phyloP scores from a whole-genome alignment of 2,113 vertebrate genomes.

The Oceanodroma tethys region DNA sequence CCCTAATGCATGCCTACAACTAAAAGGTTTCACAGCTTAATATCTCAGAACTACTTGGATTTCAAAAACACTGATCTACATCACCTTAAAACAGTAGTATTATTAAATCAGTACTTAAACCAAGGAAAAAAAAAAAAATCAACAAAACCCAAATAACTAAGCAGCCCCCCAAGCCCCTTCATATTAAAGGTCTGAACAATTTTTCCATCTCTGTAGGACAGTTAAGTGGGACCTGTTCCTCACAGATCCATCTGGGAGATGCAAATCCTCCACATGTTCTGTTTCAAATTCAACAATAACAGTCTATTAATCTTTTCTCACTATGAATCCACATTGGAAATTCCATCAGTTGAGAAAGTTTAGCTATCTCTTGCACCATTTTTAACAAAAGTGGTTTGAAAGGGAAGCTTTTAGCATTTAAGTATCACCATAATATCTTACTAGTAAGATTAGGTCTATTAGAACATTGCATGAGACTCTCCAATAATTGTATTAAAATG shows the following conservation, averaged over 20 bases:
- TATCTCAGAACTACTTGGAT: neutral
- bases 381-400: neutral
- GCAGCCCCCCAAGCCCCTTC: neutral
- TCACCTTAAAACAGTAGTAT: neutral
- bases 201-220: neutral
- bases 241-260: neutral
- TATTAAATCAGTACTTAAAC: neutral
- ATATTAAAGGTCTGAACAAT: neutral
- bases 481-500: neutral
- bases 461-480: neutral
- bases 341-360: neutral
- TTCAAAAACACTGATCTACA: neutral
- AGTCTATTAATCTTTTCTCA: neutral
- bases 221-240: neutral
- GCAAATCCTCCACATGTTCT: neutral
- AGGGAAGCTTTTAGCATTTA: neutral
- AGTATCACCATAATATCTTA: neutral
- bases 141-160: neutral
- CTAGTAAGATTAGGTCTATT: neutral
- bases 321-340: neutral
- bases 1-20: neutral
- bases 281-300: neutral
- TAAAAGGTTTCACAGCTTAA: neutral
- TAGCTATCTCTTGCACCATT: neutral
- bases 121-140: too few species aligned